Evolutionary conservation across 2,888 invertebrate genomes (phyloP).

Genomic region (Pristionchus entomophagus): DNA sequence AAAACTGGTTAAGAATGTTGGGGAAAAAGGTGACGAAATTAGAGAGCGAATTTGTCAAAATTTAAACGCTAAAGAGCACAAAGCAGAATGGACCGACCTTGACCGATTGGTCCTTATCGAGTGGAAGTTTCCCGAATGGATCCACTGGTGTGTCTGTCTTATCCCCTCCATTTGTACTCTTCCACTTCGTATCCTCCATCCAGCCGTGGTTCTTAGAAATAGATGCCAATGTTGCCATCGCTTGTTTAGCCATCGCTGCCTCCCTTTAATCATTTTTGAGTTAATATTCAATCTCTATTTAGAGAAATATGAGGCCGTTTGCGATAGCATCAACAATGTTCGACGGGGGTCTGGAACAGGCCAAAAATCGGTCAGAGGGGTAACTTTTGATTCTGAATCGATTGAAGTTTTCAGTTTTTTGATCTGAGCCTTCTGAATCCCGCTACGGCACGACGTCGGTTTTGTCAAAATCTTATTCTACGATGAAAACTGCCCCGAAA

Average conservation of each 20-base stretch:
- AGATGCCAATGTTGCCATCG: no score
- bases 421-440: no score
- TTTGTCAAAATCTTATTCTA: no score
- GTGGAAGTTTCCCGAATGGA: constrained; percentile 37
- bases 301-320: no score
- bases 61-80: background rate
- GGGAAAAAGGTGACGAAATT: background rate
- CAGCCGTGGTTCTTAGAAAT: constrained; percentile 1
- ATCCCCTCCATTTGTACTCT: background rate
- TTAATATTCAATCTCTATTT: no score
- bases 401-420: no score
- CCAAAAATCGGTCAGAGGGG: no score
- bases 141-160: background rate
- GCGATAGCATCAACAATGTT: no score
- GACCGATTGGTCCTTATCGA: background rate
- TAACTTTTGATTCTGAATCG: no score
- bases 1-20: background rate
- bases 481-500: no score
- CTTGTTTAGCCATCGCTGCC: background rate
- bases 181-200: background rate
- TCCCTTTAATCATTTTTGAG: background rate
- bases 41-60: background rate
- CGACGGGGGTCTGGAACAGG: no score
- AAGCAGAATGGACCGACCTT: background rate
- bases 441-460: no score